phyloP scores from a whole-genome alignment of 2,113 vertebrate species.

The Cichladusa arquata region DNA sequence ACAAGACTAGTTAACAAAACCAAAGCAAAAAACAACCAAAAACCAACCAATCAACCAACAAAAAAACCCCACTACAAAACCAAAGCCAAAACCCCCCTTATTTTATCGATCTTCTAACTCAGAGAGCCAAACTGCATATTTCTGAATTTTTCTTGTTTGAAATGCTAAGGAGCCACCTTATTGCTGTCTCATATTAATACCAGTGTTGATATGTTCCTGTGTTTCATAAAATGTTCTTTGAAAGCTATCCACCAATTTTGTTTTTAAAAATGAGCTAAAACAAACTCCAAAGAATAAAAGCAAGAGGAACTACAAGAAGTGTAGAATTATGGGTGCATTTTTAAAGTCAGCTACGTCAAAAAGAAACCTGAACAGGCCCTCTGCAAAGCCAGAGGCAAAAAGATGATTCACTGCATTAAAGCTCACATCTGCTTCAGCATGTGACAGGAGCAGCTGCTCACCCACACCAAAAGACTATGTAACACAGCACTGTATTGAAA shows the following conservation, averaged over 20 bases:
- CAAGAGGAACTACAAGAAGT: background rate
- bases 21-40: background rate
- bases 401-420: background rate
- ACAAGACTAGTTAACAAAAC: background rate
- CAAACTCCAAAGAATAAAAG: background rate
- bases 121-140: background rate
- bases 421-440: background rate
- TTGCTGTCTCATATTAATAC: background rate
- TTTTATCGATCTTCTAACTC: background rate
- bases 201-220: background rate
- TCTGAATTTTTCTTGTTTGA: background rate
- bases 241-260: background rate
- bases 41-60: background rate
- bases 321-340: background rate
- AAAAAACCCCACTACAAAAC: background rate
- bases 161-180: background rate
- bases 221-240: background rate
- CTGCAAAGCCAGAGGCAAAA: background rate
- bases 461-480: rapidly evolving
- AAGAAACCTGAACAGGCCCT: background rate
- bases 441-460: background rate
- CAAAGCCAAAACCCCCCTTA: rapidly evolving
- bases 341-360: background rate
- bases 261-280: background rate
- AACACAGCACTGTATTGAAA: background rate